phyloP scores from a whole-genome alignment of 2,797 vertebrate species.

The Pteronotus mesoamericanus region DNA sequence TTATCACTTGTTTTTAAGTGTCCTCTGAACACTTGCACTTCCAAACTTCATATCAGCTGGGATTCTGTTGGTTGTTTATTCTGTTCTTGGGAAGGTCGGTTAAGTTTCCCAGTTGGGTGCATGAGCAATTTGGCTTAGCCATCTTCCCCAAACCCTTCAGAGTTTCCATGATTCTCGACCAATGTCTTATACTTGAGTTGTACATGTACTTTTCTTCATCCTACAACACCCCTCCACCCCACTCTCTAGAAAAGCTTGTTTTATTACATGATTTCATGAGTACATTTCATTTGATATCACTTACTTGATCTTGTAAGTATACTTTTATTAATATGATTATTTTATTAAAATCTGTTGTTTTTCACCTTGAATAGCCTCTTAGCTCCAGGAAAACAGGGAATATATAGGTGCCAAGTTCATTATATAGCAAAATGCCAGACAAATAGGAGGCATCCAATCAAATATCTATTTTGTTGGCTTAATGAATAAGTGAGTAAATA shows the following conservation, averaged over 20 bases:
- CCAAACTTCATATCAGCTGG: too few relatives aligned
- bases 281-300: neutral
- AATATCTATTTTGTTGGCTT: neutral
- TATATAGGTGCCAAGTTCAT: neutral
- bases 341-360: neutral
- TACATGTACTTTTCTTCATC: neutral
- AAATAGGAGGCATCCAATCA: neutral
- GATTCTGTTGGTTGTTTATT: too few relatives aligned
- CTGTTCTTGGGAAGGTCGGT: too few relatives aligned
- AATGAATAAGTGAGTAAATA: neutral
- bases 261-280: neutral
- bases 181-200: neutral
- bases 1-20: too few relatives aligned
- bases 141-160: neutral
- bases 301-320: neutral
- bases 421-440: neutral
- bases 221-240: accelerated
- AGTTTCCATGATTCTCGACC: neutral
- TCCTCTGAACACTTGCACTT: too few relatives aligned
- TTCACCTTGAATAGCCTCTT: neutral
- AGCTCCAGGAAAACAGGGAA: neutral
- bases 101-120: too few relatives aligned
- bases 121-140: too few relatives aligned
- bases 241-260: neutral
- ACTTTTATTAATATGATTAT: neutral